Percentiles rank a stretch among this genome's conserved stretches.
phyloP scores from a whole-genome alignment of 1,140 invertebrate species.

The Microplitis mediator region DNA sequence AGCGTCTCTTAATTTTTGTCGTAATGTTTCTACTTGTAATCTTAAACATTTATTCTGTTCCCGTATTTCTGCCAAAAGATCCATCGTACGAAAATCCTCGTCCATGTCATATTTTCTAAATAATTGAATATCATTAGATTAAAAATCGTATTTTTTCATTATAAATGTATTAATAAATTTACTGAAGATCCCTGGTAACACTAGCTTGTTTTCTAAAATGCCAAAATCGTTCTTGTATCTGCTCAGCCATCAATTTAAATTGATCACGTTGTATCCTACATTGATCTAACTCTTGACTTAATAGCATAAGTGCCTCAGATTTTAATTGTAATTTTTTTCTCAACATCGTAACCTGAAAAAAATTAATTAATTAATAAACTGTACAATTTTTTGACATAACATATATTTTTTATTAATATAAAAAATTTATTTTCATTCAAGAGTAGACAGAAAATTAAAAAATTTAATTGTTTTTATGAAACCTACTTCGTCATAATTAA shows the following conservation, averaged over 20 bases:
- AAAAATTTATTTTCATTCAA: neutral
- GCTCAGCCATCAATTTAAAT: conserved; percentile 82
- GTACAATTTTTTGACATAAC: no score
- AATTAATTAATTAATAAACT: neutral
- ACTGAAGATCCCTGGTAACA: conserved; percentile 41
- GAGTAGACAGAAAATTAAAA: neutral
- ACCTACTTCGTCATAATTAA: conserved; percentile 14
- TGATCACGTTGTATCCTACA: conserved; percentile 80
- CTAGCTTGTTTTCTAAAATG: conserved; percentile 59
- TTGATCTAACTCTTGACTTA: conserved; percentile 79
- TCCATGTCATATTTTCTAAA: conserved; percentile 33
- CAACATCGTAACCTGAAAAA: conserved; percentile 40
- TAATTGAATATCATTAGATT: neutral
- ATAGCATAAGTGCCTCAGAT: conserved; percentile 76
- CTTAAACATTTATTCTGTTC: conserved; percentile 73
- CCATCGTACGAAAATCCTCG: conserved; percentile 45
- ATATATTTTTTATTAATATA: no score
- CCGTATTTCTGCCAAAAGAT: conserved; percentile 65
- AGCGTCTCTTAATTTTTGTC: conserved; percentile 74
- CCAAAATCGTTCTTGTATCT: conserved; percentile 71
- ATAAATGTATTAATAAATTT: neutral
- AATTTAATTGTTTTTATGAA: neutral
- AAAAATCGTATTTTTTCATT: neutral
- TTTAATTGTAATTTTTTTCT: conserved; percentile 81
- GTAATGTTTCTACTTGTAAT: conserved; percentile 73